Conservation (phyloP, 2,113 vertebrate species). For the Plotosus lineatus region DNA sequence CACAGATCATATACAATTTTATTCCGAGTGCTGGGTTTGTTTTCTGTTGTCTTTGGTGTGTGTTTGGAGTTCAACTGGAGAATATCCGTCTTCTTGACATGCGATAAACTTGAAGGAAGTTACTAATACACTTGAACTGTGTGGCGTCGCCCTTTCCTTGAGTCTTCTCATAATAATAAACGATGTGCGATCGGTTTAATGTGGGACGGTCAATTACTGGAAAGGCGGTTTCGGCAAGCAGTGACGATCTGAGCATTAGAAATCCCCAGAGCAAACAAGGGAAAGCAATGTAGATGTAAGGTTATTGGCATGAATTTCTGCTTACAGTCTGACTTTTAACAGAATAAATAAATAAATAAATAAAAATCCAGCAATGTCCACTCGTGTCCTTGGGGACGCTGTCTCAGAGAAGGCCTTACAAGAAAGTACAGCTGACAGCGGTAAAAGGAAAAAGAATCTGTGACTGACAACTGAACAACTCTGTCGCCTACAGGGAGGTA, state of each 20-base stretch:
- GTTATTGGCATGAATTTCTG: background rate
- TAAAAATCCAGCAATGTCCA: background rate
- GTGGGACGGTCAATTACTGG: conserved; percentile 8
- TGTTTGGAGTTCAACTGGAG: background rate
- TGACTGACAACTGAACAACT: conserved; percentile 61
- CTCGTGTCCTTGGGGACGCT: conserved; percentile 15
- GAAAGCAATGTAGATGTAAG: background rate
- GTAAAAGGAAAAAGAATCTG: conserved; percentile 35
- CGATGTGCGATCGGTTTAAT: conserved; percentile 15
- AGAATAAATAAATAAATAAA: too few relatives aligned
- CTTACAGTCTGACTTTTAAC: conserved; percentile 14
- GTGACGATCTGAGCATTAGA: background rate
- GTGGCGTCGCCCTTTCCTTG: background rate
- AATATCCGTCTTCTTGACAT: background rate
- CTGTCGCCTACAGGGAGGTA: conserved; percentile 38
- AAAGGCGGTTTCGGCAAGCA: background rate
- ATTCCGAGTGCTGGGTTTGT: background rate
- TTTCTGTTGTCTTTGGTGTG: background rate
- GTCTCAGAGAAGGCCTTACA: conserved; percentile 62
- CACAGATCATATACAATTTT: background rate
- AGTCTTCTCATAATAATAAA: conserved; percentile 13
- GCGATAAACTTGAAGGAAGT: background rate
- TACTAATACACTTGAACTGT: background rate
- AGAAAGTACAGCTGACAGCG: conserved; percentile 36
- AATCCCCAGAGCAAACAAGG: background rate